phyloP scores from a whole-genome alignment of 2,113 vertebrate species.

The Dicerorhinus sumatrensis region DNA sequence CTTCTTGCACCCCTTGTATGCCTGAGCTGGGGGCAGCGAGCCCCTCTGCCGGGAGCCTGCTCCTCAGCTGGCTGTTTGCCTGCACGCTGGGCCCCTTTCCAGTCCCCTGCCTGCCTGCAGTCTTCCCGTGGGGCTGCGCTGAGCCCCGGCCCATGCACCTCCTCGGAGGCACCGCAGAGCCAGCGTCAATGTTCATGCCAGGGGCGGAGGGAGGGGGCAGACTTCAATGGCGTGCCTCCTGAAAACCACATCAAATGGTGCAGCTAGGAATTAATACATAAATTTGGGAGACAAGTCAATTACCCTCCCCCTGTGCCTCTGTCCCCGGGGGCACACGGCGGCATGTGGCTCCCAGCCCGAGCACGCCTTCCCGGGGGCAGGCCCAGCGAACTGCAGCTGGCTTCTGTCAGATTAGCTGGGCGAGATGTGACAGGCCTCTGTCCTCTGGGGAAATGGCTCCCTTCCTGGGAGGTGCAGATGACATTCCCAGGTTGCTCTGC shows the following conservation, averaged over 20 bases:
- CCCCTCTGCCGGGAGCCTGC: neutral
- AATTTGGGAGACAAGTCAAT: conserved; percentile 79
- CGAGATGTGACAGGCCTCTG: conserved; percentile 77
- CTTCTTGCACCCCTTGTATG: neutral
- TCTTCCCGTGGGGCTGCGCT: neutral
- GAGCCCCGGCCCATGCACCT: neutral
- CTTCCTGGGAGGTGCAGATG: conserved; percentile 74
- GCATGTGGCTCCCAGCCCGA: conserved; percentile 69
- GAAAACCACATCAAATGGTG: conserved; percentile 79
- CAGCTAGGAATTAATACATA: conserved; percentile 78
- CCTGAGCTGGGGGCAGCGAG: neutral
- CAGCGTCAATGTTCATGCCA: neutral
- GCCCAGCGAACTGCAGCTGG: conserved; percentile 63
- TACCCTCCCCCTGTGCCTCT: conserved; percentile 51
- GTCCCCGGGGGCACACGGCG: conserved; percentile 68
- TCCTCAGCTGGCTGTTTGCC: neutral
- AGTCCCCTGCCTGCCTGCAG: neutral
- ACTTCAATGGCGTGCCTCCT: conserved; percentile 52
- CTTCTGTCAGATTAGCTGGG: conserved; percentile 78
- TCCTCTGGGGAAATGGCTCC: conserved; percentile 76
- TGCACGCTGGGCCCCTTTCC: neutral
- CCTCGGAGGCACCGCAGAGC: neutral
- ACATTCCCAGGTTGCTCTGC: conserved; percentile 62
- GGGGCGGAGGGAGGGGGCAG: neutral
- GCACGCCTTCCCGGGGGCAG: conserved; percentile 72